Evolutionary conservation across 1,140 invertebrate genomes (phyloP).

Genomic region (Lepidurus couesii): DNA sequence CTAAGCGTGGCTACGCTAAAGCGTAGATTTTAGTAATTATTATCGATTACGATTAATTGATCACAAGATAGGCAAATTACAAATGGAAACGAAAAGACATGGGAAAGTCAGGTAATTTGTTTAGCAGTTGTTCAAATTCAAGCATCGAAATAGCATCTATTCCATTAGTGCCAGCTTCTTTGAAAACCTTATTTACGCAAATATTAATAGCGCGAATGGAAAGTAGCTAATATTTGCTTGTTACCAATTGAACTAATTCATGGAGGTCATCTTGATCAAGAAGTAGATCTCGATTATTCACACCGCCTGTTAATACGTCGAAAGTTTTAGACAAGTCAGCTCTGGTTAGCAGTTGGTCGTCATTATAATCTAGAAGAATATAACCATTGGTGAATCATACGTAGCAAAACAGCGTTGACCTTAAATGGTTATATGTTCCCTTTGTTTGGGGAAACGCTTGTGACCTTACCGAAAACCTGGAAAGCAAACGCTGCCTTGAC

Average conservation of each 20-base stretch:
- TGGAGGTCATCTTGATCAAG: constrained; percentile 14
- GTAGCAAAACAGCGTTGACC: not conserved
- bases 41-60: not conserved
- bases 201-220: not conserved
- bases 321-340: not conserved
- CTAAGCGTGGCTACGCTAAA: too few relatives aligned
- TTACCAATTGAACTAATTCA: constrained; percentile 14
- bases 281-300: not conserved
- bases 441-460: not conserved
- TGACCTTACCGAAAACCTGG: constrained; percentile 28
- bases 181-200: not conserved
- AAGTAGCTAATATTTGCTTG: not conserved
- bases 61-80: not conserved
- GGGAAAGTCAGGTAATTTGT: constrained; percentile 26
- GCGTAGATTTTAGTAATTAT: not conserved
- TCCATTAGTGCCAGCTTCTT: constrained; percentile 25
- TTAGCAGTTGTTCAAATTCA: constrained; percentile 22
- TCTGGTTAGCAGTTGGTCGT: constrained; percentile 10
- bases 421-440: not conserved
- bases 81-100: constrained; percentile 26
- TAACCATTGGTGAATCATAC: not conserved
- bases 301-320: constrained; percentile 6
- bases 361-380: constrained; percentile 23
- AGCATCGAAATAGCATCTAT: not conserved
- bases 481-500: constrained; percentile 28